Conservation (phyloP, 2,888 invertebrate genomes). For the Yponomeuta cagnagella region DNA sequence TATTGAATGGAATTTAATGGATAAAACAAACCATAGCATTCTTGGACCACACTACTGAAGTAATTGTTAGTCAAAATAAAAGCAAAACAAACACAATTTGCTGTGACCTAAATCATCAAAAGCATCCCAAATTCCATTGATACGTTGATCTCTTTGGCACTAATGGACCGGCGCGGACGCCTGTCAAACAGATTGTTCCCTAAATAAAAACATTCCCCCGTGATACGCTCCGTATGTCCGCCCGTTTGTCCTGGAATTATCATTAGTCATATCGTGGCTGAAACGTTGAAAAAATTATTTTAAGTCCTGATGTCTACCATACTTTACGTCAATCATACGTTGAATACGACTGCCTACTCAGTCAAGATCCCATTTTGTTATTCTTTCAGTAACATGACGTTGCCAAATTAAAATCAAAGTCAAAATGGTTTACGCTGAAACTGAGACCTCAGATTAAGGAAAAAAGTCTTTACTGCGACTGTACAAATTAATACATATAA, state of each 20-base stretch:
- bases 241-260: slow-evolving; percentile 30
- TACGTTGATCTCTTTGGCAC: background rate
- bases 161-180: background rate
- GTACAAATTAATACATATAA: no score
- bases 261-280: background rate
- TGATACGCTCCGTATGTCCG: slow-evolving; percentile 29
- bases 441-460: no score
- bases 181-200: slow-evolving; percentile 30
- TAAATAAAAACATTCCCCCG: slow-evolving; percentile 33
- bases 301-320: background rate
- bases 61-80: no score
- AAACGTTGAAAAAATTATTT: background rate
- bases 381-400: no score
- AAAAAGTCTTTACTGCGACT: no score
- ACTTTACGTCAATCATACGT: background rate
- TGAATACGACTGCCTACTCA: background rate
- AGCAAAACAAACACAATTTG: background rate
- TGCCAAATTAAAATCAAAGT: no score
- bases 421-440: no score
- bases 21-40: no score
- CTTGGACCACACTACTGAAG: no score
- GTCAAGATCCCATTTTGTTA: no score
- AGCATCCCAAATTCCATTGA: background rate
- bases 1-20: no score
- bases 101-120: background rate